phyloP scores from a whole-genome alignment of 2,888 invertebrate genomes.

The Vanessa cardui region DNA sequence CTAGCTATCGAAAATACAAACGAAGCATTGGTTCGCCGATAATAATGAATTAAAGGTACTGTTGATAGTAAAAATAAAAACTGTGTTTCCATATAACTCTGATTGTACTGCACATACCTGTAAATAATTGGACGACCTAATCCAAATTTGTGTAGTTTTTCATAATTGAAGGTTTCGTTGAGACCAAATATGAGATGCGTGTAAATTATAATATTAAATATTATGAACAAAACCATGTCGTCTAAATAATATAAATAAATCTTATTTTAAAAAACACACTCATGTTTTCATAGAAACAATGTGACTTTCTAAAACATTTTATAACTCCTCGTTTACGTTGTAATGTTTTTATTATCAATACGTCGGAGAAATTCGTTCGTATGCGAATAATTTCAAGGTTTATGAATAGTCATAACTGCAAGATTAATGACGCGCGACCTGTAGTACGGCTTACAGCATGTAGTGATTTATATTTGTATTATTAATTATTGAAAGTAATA shows the following conservation, averaged over 20 bases:
- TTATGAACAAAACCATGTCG: constrained; percentile 35
- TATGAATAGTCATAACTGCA: constrained; percentile 19
- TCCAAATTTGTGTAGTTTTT: constrained; percentile 51
- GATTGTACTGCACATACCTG: constrained; percentile 15
- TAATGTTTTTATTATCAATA: constrained; percentile 54
- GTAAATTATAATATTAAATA: constrained; percentile 17
- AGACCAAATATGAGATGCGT: constrained; percentile 24
- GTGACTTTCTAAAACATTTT: constrained; percentile 40
- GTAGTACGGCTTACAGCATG: background rate
- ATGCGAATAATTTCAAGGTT: constrained; percentile 24
- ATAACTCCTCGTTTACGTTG: constrained; percentile 47
- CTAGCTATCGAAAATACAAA: no score
- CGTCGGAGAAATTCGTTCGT: constrained; percentile 50
- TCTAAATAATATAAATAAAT: background rate
- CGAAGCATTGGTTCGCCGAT: no score
- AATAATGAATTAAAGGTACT: no score
- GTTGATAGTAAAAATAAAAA: background rate
- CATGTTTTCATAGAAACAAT: constrained; percentile 53
- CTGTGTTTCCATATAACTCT: background rate
- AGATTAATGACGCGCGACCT: background rate
- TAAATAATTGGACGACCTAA: constrained; percentile 40
- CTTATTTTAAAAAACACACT: constrained; percentile 45
- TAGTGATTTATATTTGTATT: background rate
- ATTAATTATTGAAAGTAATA: background rate
- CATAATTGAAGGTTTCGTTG: constrained; percentile 54